phyloP scores from a whole-genome alignment of 2,888 invertebrate genomes.

The Gasteruption jaculator region DNA sequence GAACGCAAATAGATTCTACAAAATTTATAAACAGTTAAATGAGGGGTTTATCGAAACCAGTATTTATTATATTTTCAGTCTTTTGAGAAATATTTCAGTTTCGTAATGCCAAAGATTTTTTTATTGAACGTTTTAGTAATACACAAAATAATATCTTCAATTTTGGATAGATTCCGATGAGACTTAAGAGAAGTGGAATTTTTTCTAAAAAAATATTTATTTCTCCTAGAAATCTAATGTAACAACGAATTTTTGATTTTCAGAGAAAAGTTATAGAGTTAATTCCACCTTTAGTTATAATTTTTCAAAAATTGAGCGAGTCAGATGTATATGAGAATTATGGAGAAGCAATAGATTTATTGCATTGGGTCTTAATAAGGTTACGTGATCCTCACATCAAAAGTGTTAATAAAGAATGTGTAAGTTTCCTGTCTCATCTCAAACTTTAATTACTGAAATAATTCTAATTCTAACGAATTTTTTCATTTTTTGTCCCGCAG shows the following conservation, averaged over 20 bases:
- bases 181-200: too few relatives aligned
- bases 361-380: conserved; percentile 64
- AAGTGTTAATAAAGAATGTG: conserved; percentile 56
- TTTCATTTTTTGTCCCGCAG: conserved; percentile 47
- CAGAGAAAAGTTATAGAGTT: conserved; percentile 58
- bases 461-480: conserved; percentile 19
- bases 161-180: too few relatives aligned
- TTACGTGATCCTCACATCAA: conserved; percentile 61
- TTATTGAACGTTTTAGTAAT: conserved; percentile 24
- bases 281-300: conserved; percentile 57
- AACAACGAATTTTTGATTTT: conserved; percentile 19
- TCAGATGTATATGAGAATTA: conserved; percentile 48
- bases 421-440: conserved; percentile 45
- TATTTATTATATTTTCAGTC: conserved; percentile 7
- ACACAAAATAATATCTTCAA: too few relatives aligned
- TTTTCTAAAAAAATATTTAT: not conserved
- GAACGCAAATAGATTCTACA: too few relatives aligned
- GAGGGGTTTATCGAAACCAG: not conserved
- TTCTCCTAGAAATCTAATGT: conserved; percentile 5
- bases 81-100: not conserved
- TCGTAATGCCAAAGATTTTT: conserved; percentile 21
- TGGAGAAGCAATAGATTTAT: conserved; percentile 59
- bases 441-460: too few relatives aligned
- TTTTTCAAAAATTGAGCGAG: conserved; percentile 53
- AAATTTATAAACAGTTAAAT: too few relatives aligned